Evolutionary conservation across 2,888 invertebrate species (phyloP), one percentile per base, ranked within the genome.

Genomic region (Tenodera sinensis): DNA sequence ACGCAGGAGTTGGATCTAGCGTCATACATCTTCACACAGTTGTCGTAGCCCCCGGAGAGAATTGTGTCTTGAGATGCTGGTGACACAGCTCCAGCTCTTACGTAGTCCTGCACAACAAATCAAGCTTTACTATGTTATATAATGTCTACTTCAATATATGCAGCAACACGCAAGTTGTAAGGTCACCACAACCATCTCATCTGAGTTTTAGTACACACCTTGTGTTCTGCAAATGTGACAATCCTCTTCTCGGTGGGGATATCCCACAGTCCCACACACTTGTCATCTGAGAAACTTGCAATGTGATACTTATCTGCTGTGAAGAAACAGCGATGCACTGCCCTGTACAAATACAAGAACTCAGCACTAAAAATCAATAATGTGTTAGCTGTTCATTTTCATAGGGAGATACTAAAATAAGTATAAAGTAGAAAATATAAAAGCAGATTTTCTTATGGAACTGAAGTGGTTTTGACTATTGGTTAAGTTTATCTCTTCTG

Each of bases 241-340:
- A 98, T 91, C 91, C 96, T 95, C 90, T 96, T 96, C 93, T 98
- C 98, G 90, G 96, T 97, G 0, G 97, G 95, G 92, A 99, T 97
- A 92, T 99, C 99, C 98, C 98, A 99, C n/a, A 98, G 92, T 90
- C 95, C 95, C 8, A 97, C 96, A 9, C 96, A 95, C 93, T 97
- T 98, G 92, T 99, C 99, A 94, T 99, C 98, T 3, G 98, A 97
- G 92, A 97, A 98, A 91, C 98, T 98, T 2, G 97, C 95, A 83
- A 99, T 95, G 91, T 97, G 97, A 25, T 96, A 94, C 92, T 97
- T 96, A 92, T 97, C 97, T 71, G 96, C 94, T 28, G 97, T 95
- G 92, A 99, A 99, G 92, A 95, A 96, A 90, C 97, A 96, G 90
- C 98, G 95, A 93, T 98, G 98, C 0, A 97, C 96, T n/a, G 94